Percentiles rank a stretch among this genome's conserved stretches.
Evolutionary conservation across 2,888 invertebrate genomes (phyloP).

Genomic region (Catotricha subobsoleta): DNA sequence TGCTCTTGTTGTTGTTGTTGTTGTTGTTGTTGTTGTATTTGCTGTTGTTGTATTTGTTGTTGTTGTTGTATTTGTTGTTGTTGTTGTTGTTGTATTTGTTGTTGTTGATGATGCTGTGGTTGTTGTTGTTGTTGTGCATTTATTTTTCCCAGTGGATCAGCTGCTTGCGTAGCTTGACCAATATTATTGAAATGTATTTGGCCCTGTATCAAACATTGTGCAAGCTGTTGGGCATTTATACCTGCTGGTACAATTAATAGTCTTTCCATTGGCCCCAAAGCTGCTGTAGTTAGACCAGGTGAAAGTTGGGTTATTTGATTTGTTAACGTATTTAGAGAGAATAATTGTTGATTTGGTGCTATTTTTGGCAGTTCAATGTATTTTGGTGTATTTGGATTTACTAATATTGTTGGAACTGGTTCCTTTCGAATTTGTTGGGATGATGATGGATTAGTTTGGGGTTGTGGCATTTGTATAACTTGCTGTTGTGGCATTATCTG

Average conservation of each 20-base stretch:
- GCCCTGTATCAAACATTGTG: constrained; percentile 27
- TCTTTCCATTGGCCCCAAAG: constrained; percentile 27
- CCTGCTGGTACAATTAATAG: constrained; percentile 28
- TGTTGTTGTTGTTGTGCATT: neutral
- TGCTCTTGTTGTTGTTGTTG: constrained; percentile 19
- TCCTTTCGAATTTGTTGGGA: constrained; percentile 9
- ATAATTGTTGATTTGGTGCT: constrained; percentile 27
- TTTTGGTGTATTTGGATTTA: constrained; percentile 10
- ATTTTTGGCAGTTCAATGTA: constrained; percentile 25
- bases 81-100: neutral
- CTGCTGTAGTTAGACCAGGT: constrained; percentile 26
- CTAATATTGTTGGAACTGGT: constrained; percentile 12
- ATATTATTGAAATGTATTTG: constrained; percentile 30
- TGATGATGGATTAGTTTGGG: constrained; percentile 9
- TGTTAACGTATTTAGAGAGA: constrained; percentile 27
- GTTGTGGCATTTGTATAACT: constrained; percentile 1
- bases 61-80: neutral
- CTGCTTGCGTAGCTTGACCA: constrained; percentile 16
- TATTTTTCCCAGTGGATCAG: neutral
- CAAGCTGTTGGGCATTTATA: constrained; percentile 29
- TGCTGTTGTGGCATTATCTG: constrained; percentile 5
- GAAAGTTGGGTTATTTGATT: constrained; percentile 30
- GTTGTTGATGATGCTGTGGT: neutral
- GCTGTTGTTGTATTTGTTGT: neutral
- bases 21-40: neutral